These are phyloP conservation scores for Trissoscelio sp. DNA, from an alignment of 2,888 invertebrate genomes.

Conservation along the genomic window DNA sequence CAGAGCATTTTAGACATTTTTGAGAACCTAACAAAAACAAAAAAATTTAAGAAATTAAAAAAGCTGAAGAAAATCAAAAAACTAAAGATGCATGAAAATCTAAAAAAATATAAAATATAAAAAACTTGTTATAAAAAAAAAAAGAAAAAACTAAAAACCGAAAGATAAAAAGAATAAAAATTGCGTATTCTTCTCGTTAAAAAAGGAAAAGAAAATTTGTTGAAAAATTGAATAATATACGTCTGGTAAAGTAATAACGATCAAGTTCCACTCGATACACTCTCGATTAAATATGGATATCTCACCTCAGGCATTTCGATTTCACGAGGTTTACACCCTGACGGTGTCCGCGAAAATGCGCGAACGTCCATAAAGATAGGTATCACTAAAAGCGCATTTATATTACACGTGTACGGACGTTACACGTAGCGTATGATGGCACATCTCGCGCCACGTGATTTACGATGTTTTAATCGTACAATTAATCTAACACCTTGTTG, in stretches of 20 bases:
- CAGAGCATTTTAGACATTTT: no score
- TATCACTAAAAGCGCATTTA: constrained; percentile 71
- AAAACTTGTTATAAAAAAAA: no score
- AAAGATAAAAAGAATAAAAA: no score
- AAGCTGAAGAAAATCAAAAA: no score
- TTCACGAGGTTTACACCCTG: constrained; percentile 53
- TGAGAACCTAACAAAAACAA: no score
- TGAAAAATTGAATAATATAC: constrained; percentile 11
- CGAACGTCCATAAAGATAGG: constrained; percentile 76
- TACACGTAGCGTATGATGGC: constrained; percentile 56
- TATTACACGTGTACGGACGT: constrained; percentile 58
- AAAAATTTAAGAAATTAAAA: no score
- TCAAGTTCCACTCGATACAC: constrained; percentile 31
- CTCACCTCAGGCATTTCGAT: constrained; percentile 63
- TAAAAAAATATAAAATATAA: no score
- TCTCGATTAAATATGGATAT: constrained; percentile 65
- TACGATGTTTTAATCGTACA: constrained; percentile 83
- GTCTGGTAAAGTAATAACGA: constrained; percentile 28
- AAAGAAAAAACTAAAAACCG: no score
- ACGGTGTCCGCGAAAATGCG: constrained; percentile 64
- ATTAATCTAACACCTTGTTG: constrained; percentile 84
- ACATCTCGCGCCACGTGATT: constrained; percentile 80
- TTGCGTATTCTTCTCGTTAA: no score
- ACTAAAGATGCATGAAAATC: no score
- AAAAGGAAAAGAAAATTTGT: no score